Percentiles rank a stretch among this genome's conserved stretches.
phyloP scores from a whole-genome alignment of 2,797 vertebrate species.

The Sitta carolinensis region DNA sequence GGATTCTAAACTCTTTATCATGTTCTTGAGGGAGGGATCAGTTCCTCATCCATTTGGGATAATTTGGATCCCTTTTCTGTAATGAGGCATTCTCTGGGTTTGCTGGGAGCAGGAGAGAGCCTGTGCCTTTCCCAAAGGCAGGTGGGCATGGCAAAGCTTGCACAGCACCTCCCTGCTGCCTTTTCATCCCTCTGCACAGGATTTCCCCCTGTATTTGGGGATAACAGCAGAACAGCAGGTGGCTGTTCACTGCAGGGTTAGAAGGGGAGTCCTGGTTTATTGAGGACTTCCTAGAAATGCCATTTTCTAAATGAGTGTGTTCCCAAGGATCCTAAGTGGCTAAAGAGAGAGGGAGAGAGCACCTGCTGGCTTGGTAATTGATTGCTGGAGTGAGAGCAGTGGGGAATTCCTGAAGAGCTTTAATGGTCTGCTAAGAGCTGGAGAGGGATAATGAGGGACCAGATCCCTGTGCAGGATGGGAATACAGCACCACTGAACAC shows the following conservation, averaged over 20 bases:
- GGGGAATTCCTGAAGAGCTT: neutral
- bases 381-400: neutral
- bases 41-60: neutral
- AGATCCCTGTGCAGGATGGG: neutral
- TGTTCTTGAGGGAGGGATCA: neutral
- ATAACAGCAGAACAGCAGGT: neutral
- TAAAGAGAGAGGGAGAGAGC: neutral
- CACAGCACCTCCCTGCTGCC: neutral
- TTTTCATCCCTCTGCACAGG: neutral
- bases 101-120: neutral
- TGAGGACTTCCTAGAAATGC: neutral
- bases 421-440: neutral
- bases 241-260: neutral
- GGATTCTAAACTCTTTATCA: accelerated
- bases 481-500: accelerated
- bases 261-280: neutral
- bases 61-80: neutral
- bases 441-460: neutral
- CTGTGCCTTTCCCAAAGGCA: neutral
- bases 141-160: neutral
- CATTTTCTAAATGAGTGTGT: neutral
- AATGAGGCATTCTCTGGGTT: neutral
- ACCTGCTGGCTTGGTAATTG: neutral
- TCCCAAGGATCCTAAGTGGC: neutral
- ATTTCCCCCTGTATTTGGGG: neutral